Base-by-base conservation (phyloP, 35 echinoderm and acorn worm species). In the Amphiura filiformis region DNA sequence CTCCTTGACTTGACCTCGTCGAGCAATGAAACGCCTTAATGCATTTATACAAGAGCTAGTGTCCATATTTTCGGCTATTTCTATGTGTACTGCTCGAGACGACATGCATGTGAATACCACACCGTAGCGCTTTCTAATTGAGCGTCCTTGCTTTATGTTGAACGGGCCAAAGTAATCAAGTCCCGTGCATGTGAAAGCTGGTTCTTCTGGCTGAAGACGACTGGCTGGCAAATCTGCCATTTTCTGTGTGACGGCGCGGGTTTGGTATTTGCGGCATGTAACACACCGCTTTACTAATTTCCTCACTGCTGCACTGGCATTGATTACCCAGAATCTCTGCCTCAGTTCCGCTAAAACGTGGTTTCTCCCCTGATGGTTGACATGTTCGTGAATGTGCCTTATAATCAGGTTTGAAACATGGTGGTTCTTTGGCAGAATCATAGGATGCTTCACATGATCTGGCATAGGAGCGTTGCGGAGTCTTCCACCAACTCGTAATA, bases 141-240 rank as follows among this genome's bases (percentile, higher is more conserved):
- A 14, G 17, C 64, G 14, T 15, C 89, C 89, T 14, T 76, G n/a
- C 47, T 84, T 77, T 26, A 84, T 56, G 13, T 37, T 35, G 33
- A 84, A 91, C 42, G 89, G 82, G 1, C 89, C 89, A 79, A 91
- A 91, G 20, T 42, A 84, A 30, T 91, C 82, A 1, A 91, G 32
- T 0, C 89, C 89, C 52, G 76, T 64, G 52, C 84, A 78, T 5
- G 81, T 91, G 34, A 91, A 91, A 0, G 89, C 82, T 35, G 82
- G 81, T 28, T 79, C 34, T 0, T 39, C 39, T 5, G 41, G 35
- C 23, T 57, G 76, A 14, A 87, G 56, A 1, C 81, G 26, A 39
- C 82, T 82, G 26, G 31, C 35, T 49, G 89, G 89, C 31, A 90
- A 47, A 35, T 76, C 80, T 17, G 80, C 88, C 88, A 91, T 91